phyloP scores from a whole-genome alignment of 2,113 vertebrate genomes.

The Prionailurus bengalensis region DNA sequence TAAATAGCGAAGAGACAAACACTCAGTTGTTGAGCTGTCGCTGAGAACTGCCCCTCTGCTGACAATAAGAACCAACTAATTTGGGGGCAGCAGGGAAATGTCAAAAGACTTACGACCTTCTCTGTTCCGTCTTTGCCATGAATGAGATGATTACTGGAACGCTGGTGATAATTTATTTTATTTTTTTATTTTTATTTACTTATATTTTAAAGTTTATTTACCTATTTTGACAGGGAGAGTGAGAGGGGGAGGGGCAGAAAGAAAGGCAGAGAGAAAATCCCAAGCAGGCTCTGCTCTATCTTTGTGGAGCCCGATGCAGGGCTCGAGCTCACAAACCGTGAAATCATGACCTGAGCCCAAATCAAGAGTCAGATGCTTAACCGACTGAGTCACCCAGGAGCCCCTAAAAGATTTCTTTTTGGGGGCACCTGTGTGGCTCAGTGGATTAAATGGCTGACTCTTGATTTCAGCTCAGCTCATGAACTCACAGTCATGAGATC shows the following conservation, averaged over 20 bases:
- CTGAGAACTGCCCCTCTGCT: slow-evolving; percentile 60
- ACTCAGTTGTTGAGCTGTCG: slow-evolving; percentile 42
- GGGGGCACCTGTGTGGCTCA: no score
- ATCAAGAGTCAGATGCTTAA: neutral
- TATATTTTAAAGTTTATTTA: neutral
- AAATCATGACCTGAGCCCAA: neutral
- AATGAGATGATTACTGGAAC: neutral
- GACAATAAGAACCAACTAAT: slow-evolving; percentile 72
- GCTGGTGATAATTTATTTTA: neutral
- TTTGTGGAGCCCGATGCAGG: neutral
- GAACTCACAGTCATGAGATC: no score
- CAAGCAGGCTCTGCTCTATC: neutral
- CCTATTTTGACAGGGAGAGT: neutral
- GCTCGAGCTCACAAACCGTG: neutral
- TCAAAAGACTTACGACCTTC: neutral
- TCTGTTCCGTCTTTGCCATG: neutral
- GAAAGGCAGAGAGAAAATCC: neutral
- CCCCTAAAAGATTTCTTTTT: neutral
- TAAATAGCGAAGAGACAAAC: slow-evolving; percentile 62
- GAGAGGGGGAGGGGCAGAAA: neutral
- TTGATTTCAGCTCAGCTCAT: no score
- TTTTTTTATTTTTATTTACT: no score
- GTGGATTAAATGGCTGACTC: no score
- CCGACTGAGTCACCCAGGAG: neutral
- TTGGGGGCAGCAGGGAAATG: neutral